phyloP scores from a whole-genome alignment of 2,113 vertebrate species.

The Grammomys surdaster region DNA sequence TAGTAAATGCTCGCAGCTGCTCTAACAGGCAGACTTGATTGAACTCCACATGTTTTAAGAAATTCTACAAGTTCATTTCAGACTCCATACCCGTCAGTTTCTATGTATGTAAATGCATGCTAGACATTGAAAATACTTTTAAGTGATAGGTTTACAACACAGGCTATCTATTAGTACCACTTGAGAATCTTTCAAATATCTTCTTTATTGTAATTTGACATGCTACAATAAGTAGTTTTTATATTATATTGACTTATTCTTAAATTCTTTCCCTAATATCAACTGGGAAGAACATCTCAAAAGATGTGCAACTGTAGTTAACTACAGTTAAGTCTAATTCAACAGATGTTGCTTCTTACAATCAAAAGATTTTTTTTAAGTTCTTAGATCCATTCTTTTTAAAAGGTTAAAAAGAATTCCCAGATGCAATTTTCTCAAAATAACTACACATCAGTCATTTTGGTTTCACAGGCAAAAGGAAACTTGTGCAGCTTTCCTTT shows the following conservation, averaged over 20 bases:
- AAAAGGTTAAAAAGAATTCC: neutral
- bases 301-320: neutral
- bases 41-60: neutral
- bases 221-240: neutral
- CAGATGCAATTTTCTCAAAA: constrained; percentile 40
- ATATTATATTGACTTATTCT: constrained; percentile 3
- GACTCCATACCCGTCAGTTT: neutral
- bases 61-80: neutral
- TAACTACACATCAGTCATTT: neutral
- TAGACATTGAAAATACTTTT: neutral
- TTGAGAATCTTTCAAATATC: neutral
- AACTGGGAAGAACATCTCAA: neutral
- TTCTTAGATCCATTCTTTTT: constrained; percentile 18
- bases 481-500: neutral
- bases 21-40: neutral
- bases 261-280: neutral
- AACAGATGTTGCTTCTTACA: neutral
- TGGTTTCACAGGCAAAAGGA: neutral
- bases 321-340: neutral
- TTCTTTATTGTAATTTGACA: constrained; percentile 32
- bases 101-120: neutral
- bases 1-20: neutral
- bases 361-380: neutral
- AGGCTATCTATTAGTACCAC: neutral
- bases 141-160: neutral